A percentile compares a stretch with the other conserved stretches of the same genome.
phyloP scores from a whole-genome alignment of 2,113 vertebrate species.

The Equus przewalskii region DNA sequence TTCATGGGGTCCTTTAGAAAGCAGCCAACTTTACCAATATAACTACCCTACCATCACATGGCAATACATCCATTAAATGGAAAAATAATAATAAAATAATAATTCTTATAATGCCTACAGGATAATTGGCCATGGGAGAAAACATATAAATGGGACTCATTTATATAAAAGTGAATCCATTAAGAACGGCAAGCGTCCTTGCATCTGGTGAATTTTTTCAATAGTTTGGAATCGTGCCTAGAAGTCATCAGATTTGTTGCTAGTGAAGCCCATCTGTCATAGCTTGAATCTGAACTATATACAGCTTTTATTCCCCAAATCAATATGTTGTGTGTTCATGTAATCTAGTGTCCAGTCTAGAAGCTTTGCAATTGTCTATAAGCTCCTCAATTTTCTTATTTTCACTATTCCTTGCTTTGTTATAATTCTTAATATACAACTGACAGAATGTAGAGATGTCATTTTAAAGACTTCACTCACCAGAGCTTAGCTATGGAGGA shows the following conservation, averaged over 20 bases:
- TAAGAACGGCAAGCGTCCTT: slow-evolving; percentile 77
- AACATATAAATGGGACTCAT: slow-evolving; percentile 72
- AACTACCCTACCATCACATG: not conserved
- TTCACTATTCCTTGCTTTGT: slow-evolving; percentile 67
- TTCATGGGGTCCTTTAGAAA: not conserved
- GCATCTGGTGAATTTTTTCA: slow-evolving; percentile 77
- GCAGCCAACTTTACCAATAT: not conserved
- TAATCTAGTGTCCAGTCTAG: slow-evolving; percentile 75
- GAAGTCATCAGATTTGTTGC: slow-evolving; percentile 82
- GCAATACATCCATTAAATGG: slow-evolving; percentile 37
- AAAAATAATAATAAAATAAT: slow-evolving; percentile 72
- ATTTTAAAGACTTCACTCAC: slow-evolving; percentile 60
- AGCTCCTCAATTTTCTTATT: slow-evolving; percentile 74
- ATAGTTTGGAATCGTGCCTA: slow-evolving; percentile 79
- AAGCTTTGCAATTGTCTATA: slow-evolving; percentile 63
- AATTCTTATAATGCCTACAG: slow-evolving; percentile 60
- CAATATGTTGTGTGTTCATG: slow-evolving; percentile 78
- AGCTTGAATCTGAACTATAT: slow-evolving; percentile 76
- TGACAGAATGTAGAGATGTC: slow-evolving; percentile 66
- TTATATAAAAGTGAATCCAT: slow-evolving; percentile 75
- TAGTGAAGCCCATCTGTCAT: slow-evolving; percentile 83
- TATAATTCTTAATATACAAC: slow-evolving; percentile 75
- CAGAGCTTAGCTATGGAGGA: not conserved
- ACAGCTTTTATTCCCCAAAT: slow-evolving; percentile 79
- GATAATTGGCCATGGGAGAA: slow-evolving; percentile 63